Base-by-base conservation (phyloP, 2,888 invertebrate species). In the Polietes domitor region DNA sequence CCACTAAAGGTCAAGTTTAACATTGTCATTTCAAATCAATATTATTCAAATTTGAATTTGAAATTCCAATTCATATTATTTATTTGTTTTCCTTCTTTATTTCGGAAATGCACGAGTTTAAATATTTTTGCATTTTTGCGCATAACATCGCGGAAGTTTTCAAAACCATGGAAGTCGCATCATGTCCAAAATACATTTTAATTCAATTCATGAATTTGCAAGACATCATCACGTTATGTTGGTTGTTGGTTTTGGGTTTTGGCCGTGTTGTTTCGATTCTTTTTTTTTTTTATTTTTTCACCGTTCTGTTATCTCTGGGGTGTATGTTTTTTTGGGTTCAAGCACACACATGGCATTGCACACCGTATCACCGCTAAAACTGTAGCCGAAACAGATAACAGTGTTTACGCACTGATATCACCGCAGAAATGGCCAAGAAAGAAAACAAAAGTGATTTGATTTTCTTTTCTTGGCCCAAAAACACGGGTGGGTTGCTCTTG, bases 391-490 rank as follows among this genome's bases (percentile, higher is more conserved):
- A 53, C 53, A 41, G 73, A 73, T 73, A 73, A 73, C 41, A 61
- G 15, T 73, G 24, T 73, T 73, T 73, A 73, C 58, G 58, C 73
- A 43, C 73, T 58, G 73, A 58, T 73, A 58, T 73, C 73, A 58
- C 68, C 68, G 41, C 68, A 43, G 43, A 37, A 68, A 37, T 41
- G 68, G 37, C 65, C 65, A 65, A 65, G 65, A 68, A 37, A 41
- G 68, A 43, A 41, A 68, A 21, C 15, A 68, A 43, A 68, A 68
- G 41, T 68, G 43, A n/a, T n/a, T n/a, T n/a, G n/a, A n/a, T 41
- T 19, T 65, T 37, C 68, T 43, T 68, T 68, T 68, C 43, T 68
- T 68, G 41, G 24, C 41, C 19, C 21, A 41, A 41, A 41, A 41
- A 53, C 17, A 21, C 7, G 10, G 19, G 19, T n/a, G 63, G 32